Evolutionary conservation across 1,140 invertebrate genomes (phyloP).

Genomic region (Pemphigus obesinymphae): DNA sequence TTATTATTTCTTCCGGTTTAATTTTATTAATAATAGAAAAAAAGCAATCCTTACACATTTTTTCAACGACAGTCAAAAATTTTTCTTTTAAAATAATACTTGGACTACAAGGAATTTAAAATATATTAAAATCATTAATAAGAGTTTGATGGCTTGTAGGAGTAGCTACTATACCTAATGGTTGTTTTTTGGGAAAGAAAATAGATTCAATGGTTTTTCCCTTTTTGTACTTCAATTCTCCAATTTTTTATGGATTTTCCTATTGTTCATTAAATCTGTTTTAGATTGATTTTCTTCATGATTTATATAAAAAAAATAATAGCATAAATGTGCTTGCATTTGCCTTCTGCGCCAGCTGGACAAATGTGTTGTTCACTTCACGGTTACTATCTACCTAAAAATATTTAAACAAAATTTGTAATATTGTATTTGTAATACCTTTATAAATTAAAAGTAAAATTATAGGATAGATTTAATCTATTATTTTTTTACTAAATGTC

Average conservation of each 20-base stretch:
- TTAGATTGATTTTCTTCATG: not conserved
- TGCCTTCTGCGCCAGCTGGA: not conserved
- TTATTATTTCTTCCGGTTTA: not conserved
- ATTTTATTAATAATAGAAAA: not conserved
- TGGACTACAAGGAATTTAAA: not conserved
- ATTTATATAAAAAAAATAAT: not conserved
- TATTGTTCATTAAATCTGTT: not conserved
- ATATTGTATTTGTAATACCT: too few species aligned
- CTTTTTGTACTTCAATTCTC: not conserved
- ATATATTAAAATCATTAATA: not conserved
- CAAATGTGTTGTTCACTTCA: not conserved
- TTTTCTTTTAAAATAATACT: not conserved
- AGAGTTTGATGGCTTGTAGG: not conserved
- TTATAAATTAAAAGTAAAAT: too few species aligned
- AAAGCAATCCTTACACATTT: not conserved
- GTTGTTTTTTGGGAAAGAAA: not conserved
- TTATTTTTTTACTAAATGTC: too few species aligned
- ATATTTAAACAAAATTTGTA: too few species aligned
- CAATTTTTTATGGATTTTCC: not conserved
- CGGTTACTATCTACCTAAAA: too few species aligned
- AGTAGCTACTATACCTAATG: not conserved
- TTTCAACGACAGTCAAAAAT: not conserved
- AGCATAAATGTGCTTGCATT: conserved; percentile 1
- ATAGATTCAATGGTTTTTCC: not conserved
- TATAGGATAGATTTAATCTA: too few species aligned